These are phyloP conservation scores for Sebastes itinus DNA, from an alignment of 2,797 vertebrate species.

Conservation along the genomic window DNA sequence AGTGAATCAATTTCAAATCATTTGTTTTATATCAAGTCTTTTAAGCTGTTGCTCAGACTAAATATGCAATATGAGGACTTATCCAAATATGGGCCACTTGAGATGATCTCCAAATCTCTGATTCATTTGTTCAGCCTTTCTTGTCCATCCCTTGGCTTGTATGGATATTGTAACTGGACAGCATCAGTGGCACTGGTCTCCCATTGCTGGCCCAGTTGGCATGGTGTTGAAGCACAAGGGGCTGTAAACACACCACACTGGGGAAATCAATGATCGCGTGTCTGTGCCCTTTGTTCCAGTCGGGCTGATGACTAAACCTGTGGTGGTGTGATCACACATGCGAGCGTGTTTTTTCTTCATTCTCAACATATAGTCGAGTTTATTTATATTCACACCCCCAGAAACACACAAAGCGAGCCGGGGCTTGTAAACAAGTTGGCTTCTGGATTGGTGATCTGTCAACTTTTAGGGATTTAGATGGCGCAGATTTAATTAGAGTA, in stretches of 20 bases:
- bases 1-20: neutral
- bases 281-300: slow-evolving; percentile 45
- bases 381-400: slow-evolving; percentile 30
- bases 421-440: neutral
- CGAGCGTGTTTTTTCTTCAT: slow-evolving; percentile 17
- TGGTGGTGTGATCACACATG: slow-evolving; percentile 56
- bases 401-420: neutral
- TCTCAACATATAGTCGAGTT: slow-evolving; percentile 23
- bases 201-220: slow-evolving; percentile 43
- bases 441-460: slow-evolving; percentile 40
- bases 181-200: slow-evolving; percentile 2
- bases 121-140: neutral
- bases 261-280: slow-evolving; percentile 53
- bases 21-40: neutral
- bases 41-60: neutral
- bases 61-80: neutral
- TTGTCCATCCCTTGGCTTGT: neutral
- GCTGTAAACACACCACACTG: slow-evolving; percentile 42
- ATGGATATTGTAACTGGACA: slow-evolving; percentile 10
- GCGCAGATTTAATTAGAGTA: slow-evolving; percentile 48
- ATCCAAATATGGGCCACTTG: neutral
- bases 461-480: slow-evolving; percentile 25
- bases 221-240: slow-evolving; percentile 35
- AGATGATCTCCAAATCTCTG: neutral
- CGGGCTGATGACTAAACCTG: slow-evolving; percentile 33